Percentiles rank a stretch among this genome's conserved stretches.
Conservation (phyloP, 1,140 invertebrate genomes). For the Lordiphosa mommai region DNA sequence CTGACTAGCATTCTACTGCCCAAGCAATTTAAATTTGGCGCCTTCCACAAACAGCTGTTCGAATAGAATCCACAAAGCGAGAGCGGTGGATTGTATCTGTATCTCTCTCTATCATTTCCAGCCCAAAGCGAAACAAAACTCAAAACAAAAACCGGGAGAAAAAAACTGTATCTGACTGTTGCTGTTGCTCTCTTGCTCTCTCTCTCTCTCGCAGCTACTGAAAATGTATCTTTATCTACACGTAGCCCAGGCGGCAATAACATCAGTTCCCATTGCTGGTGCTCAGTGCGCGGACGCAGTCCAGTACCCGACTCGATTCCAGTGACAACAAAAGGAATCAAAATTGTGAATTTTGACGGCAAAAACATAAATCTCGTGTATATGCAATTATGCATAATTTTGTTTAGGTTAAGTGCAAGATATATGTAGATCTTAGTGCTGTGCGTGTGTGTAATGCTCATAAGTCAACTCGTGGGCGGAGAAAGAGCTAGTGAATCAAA, state of each 20-base stretch:
- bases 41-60: slow-evolving; percentile 29
- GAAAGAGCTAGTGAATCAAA: slow-evolving; percentile 2
- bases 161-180: slow-evolving; percentile 2
- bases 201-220: slow-evolving; percentile 1
- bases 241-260: slow-evolving; percentile 48
- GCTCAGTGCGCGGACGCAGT: slow-evolving; percentile 68
- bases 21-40: neutral
- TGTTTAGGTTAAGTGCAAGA: slow-evolving; percentile 12
- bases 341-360: no score
- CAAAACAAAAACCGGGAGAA: slow-evolving; percentile 42
- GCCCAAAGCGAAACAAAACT: slow-evolving; percentile 15
- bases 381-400: neutral
- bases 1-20: no score
- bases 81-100: slow-evolving; percentile 21
- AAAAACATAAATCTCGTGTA: no score
- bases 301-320: slow-evolving; percentile 1
- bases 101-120: slow-evolving; percentile 3
- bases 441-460: neutral
- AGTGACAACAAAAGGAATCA: neutral
- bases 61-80: slow-evolving; percentile 10
- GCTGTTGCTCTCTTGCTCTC: neutral
- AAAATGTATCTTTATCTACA: slow-evolving; percentile 45
- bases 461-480: slow-evolving; percentile 1
- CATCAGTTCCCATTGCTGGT: slow-evolving; percentile 58
- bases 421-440: no score